A percentile compares a stretch with the other conserved stretches of the same genome.
phyloP scores from a whole-genome alignment of 1,140 invertebrate genomes.

The Panonychus citri region DNA sequence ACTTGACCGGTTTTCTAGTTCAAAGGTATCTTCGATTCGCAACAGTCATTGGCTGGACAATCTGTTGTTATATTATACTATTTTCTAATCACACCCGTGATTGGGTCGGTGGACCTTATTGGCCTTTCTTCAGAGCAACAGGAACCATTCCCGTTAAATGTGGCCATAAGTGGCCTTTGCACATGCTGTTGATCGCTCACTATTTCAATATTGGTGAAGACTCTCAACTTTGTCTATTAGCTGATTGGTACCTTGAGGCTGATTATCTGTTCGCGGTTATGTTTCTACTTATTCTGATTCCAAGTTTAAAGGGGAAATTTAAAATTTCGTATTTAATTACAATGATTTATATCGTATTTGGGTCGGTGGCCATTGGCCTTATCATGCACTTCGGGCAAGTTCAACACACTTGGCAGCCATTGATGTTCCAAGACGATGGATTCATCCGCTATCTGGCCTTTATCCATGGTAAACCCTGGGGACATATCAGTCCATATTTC shows the following conservation, averaged over 20 bases:
- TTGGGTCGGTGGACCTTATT: not conserved
- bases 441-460: not conserved
- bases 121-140: not conserved
- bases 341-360: not conserved
- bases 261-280: not conserved
- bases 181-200: not conserved
- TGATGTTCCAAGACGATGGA: not conserved
- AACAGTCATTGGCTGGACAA: not conserved
- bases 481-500: not conserved
- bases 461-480: conserved; percentile 1
- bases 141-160: not conserved
- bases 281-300: not conserved
- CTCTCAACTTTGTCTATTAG: not conserved
- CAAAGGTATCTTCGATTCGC: not conserved
- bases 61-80: not conserved
- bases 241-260: not conserved
- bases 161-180: not conserved
- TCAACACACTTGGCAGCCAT: not conserved
- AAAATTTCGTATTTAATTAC: not conserved
- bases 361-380: not conserved
- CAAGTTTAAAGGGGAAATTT: not conserved
- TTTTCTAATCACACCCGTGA: not conserved
- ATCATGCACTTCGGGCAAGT: not conserved
- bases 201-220: not conserved
- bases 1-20: not conserved